Evolutionary conservation across 2,113 vertebrate species (phyloP).

Genomic region (Bambusicola thoracicus): DNA sequence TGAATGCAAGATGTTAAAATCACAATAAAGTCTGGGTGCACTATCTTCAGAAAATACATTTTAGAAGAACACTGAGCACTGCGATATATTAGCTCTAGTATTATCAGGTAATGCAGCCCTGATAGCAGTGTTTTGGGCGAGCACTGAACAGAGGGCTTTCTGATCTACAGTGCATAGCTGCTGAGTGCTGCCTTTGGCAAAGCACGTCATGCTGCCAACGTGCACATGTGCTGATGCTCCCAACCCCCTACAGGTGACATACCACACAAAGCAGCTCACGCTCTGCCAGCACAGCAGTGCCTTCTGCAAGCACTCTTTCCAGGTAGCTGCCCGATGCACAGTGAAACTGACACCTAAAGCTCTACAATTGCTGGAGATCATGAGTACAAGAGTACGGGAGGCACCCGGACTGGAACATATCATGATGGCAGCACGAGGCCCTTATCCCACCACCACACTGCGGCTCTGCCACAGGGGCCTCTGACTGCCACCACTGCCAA

Average conservation of each 20-base stretch:
- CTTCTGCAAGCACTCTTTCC: background rate
- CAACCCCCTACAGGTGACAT: background rate
- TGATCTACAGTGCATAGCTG: background rate
- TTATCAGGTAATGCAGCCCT: background rate
- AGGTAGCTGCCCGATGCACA: background rate
- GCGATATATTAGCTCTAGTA: background rate
- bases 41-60: background rate
- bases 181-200: background rate
- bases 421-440: background rate
- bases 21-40: background rate
- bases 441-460: background rate
- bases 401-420: background rate
- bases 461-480: background rate
- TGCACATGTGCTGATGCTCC: background rate
- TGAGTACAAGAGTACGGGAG: background rate
- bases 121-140: background rate
- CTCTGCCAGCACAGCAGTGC: background rate
- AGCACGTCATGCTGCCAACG: rapidly evolving
- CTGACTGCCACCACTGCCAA: background rate
- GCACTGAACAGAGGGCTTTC: background rate
- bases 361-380: background rate
- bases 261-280: background rate
- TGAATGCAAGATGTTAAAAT: background rate
- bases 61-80: background rate
- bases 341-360: background rate